Percentiles rank a stretch among this genome's conserved stretches.
Evolutionary conservation across 2,797 vertebrate genomes (phyloP).

Genomic region (Neosalanx taihuensis): DNA sequence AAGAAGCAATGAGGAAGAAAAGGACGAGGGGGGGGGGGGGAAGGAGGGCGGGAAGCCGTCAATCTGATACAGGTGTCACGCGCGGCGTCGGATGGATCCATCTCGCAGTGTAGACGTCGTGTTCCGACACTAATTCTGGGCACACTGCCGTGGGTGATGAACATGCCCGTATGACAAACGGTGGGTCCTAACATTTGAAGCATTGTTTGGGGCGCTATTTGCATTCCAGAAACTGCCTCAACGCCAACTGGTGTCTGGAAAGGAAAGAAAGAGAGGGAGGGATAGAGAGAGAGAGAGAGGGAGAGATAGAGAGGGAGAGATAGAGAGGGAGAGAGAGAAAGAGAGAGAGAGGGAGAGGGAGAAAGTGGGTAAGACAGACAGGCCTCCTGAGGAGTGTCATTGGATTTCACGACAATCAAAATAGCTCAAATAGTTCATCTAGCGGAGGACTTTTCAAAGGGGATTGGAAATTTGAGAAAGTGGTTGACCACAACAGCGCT

Average conservation of each 20-base stretch:
- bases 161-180: slow-evolving; percentile 75
- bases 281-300: slow-evolving; percentile 31
- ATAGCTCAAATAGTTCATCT: background rate
- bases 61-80: slow-evolving; percentile 60
- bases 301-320: background rate
- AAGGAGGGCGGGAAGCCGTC: slow-evolving; percentile 37
- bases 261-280: slow-evolving; percentile 30
- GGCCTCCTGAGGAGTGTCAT: no score
- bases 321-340: no score
- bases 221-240: slow-evolving; percentile 71
- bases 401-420: no score
- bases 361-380: no score
- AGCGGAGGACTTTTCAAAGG: background rate
- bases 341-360: no score
- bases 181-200: slow-evolving; percentile 60
- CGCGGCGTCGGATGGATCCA: slow-evolving; percentile 66
- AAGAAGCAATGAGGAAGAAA: slow-evolving; percentile 24
- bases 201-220: slow-evolving; percentile 69
- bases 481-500: no score
- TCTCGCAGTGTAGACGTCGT: slow-evolving; percentile 71
- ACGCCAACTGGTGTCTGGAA: slow-evolving; percentile 78
- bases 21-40: background rate
- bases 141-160: slow-evolving; percentile 76
- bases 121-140: slow-evolving; percentile 77
- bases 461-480: background rate